Conservation (phyloP, 2,113 vertebrate genomes). For the Muntiacus muntjak region DNA sequence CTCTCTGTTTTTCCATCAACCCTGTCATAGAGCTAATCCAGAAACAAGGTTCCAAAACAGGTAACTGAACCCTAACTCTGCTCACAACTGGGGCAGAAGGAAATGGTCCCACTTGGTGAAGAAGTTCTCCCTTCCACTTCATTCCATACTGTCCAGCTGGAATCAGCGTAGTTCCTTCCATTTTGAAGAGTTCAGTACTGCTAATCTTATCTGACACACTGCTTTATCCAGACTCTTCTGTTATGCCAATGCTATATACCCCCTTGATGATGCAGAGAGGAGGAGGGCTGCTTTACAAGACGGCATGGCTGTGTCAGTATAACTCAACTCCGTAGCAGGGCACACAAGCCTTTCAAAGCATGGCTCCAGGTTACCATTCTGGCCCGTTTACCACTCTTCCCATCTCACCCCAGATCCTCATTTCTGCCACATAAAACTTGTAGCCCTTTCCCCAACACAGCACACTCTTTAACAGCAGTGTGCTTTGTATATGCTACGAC, state of each 20-base stretch:
- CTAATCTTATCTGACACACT: too few relatives aligned
- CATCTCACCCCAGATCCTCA: background rate
- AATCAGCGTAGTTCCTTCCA: background rate
- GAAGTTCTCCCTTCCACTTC: background rate
- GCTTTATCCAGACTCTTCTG: background rate
- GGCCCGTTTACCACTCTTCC: background rate
- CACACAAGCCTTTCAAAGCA: background rate
- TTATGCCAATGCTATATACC: background rate
- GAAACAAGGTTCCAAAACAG: background rate
- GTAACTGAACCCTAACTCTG: background rate
- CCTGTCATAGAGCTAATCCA: background rate
- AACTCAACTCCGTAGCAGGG: too few relatives aligned
- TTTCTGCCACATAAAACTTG: background rate
- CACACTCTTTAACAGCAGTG: background rate
- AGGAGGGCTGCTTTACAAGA: background rate
- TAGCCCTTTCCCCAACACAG: background rate
- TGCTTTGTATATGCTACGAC: background rate
- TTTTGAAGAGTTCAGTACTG: background rate
- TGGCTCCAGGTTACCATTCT: background rate
- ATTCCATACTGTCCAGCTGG: too few relatives aligned
- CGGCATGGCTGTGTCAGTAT: fast-evolving
- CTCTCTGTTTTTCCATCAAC: background rate
- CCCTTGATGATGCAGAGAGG: background rate
- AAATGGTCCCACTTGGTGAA: background rate
- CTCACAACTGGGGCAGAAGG: background rate